Conservation (phyloP, 2,113 vertebrate genomes). For the Apteryx owenii region DNA sequence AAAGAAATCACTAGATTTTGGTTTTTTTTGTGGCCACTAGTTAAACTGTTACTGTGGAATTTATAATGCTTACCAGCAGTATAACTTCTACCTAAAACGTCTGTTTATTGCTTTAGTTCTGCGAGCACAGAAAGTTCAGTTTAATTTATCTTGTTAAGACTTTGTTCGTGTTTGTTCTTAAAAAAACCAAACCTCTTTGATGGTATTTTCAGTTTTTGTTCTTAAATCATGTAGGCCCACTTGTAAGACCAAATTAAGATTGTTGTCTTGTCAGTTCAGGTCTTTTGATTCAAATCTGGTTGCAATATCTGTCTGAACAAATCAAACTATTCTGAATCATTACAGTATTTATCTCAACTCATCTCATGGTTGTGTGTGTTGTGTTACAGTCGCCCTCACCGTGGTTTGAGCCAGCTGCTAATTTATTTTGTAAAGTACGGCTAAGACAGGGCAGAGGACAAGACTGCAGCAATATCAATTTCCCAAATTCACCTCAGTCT, state of each 20-base stretch:
- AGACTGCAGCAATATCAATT: neutral
- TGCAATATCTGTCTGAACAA: neutral
- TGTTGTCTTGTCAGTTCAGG: neutral
- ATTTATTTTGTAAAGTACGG: neutral
- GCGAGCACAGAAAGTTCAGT: neutral
- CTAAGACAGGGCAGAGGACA: neutral
- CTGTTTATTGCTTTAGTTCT: neutral
- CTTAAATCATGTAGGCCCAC: neutral
- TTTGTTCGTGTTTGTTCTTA: neutral
- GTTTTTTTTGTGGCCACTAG: neutral
- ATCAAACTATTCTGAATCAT: neutral
- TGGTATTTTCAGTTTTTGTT: neutral
- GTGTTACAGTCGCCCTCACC: rapidly evolving
- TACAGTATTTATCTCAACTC: neutral
- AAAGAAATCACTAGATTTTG: neutral
- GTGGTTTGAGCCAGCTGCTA: neutral
- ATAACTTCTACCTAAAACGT: neutral
- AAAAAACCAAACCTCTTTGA: neutral
- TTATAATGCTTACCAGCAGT: neutral
- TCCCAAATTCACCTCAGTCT: neutral
- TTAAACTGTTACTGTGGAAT: neutral
- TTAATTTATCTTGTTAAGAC: neutral
- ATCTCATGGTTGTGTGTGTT: neutral
- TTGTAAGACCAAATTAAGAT: neutral
- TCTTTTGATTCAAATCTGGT: neutral